Evolutionary conservation across 2,797 vertebrate genomes (phyloP).

Genomic region (Callimico goeldii): DNA sequence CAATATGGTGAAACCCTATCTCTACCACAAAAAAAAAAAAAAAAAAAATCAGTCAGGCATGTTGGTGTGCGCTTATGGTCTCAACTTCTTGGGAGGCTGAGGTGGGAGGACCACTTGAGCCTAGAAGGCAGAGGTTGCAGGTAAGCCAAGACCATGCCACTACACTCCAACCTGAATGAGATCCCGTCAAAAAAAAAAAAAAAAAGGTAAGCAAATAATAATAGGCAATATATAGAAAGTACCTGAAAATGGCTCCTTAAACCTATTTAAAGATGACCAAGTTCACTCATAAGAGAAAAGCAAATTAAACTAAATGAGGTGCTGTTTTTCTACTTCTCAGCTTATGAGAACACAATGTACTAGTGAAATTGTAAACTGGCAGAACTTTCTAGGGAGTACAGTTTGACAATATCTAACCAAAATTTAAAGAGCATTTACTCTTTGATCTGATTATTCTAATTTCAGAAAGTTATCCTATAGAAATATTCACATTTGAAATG

Average conservation of each 20-base stretch:
- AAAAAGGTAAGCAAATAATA: background rate
- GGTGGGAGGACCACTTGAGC: background rate
- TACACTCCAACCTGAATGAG: background rate
- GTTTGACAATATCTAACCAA: background rate
- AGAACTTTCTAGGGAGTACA: background rate
- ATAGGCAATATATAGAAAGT: background rate
- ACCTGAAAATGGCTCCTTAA: background rate
- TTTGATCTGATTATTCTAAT: background rate
- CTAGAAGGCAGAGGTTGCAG: background rate
- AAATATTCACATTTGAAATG: background rate
- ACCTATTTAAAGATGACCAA: background rate
- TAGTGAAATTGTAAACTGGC: background rate
- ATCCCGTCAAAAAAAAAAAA: no score
- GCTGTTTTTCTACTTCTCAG: background rate
- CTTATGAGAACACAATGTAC: background rate
- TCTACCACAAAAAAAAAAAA: background rate
- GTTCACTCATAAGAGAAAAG: background rate
- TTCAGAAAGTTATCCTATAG: background rate
- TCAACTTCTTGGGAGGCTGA: background rate
- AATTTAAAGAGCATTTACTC: background rate
- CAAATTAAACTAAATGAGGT: background rate
- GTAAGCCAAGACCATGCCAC: background rate
- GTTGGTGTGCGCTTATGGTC: background rate
- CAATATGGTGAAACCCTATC: background rate
- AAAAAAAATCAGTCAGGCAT: background rate